Percentiles rank a stretch among this genome's conserved stretches.
Evolutionary conservation across 1,140 invertebrate species (phyloP).

Genomic region (Procambarus virginalis): DNA sequence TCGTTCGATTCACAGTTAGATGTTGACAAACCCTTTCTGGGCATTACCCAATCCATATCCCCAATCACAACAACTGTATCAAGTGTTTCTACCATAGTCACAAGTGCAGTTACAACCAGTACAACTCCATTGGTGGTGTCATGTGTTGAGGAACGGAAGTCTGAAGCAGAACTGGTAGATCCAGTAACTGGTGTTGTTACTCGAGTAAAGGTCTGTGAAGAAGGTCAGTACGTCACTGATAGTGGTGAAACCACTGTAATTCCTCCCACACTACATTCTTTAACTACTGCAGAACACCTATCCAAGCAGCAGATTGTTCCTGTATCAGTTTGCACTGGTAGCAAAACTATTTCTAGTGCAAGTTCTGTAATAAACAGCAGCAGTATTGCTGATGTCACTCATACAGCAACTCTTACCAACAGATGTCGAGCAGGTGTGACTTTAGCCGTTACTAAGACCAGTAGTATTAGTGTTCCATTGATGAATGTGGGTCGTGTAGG

Average conservation of each 20-base stretch:
- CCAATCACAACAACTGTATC: not conserved
- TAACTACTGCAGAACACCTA: conserved; percentile 12
- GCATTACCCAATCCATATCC: not conserved
- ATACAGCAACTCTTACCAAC: not conserved
- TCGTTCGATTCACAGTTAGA: conserved; percentile 26
- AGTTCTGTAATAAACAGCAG: not conserved
- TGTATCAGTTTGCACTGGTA: not conserved
- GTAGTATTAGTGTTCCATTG: conserved; percentile 35
- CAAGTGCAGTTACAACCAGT: conserved; percentile 6
- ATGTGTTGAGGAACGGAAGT: conserved; percentile 41
- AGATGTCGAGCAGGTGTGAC: conserved; percentile 50
- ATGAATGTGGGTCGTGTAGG: conserved; percentile 1
- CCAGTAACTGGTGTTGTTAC: conserved; percentile 60
- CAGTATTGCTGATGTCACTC: not conserved
- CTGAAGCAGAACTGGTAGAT: conserved; percentile 57
- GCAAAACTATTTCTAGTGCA: not conserved
- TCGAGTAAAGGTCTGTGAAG: conserved; percentile 51
- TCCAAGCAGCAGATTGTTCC: conserved; percentile 2
- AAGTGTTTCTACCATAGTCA: conserved; percentile 6
- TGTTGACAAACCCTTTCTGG: conserved; percentile 15
- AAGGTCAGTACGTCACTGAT: conserved; percentile 59
- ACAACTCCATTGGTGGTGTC: conserved; percentile 7
- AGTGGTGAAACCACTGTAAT: conserved; percentile 35
- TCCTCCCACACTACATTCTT: conserved; percentile 18
- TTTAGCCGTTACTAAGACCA: conserved; percentile 40